Evolutionary conservation across 2,797 vertebrate genomes (phyloP).

Genomic region (Cuculus canorus): DNA sequence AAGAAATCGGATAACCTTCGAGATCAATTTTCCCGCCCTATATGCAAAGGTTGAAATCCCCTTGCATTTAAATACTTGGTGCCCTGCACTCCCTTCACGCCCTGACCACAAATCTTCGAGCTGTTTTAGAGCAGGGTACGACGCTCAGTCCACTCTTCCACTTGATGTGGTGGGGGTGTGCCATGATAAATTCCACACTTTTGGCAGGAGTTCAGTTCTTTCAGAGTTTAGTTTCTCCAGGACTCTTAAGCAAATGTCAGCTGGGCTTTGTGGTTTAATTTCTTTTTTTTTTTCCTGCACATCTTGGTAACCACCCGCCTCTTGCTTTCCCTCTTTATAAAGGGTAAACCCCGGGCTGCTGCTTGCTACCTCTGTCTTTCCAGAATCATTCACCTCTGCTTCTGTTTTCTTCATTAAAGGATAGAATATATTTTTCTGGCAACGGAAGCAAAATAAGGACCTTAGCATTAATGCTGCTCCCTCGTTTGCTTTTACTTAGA

Average conservation of each 20-base stretch:
- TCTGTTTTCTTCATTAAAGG: neutral
- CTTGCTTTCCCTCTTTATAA: neutral
- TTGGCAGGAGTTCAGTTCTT: constrained; percentile 23
- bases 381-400: neutral
- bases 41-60: neutral
- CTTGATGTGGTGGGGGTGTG: neutral
- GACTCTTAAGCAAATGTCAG: neutral
- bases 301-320: neutral
- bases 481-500: neutral
- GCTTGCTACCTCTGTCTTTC: neutral
- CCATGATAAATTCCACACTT: neutral
- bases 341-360: neutral
- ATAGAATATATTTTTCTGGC: neutral
- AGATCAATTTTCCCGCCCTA: neutral
- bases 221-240: neutral
- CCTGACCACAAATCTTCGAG: neutral
- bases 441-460: neutral
- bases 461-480: neutral
- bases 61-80: constrained; percentile 13
- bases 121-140: neutral
- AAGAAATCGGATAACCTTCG: neutral
- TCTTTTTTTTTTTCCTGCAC: neutral
- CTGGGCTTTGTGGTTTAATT: constrained; percentile 11
- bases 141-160: neutral
- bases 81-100: neutral